These are phyloP conservation scores for Equus quagga DNA, from an alignment of 2,113 vertebrate genomes.

Conservation along the genomic window DNA sequence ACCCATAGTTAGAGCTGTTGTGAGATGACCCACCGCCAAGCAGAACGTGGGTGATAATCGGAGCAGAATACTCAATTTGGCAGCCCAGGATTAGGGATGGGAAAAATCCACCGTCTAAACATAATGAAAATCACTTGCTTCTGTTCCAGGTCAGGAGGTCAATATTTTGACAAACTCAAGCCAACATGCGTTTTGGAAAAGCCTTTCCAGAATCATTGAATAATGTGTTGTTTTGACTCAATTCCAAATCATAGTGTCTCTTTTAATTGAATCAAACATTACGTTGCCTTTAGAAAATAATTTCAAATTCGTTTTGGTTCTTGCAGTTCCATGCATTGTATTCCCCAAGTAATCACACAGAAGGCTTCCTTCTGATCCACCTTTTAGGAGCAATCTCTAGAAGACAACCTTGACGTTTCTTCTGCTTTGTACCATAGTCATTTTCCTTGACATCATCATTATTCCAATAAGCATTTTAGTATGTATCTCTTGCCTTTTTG, in stretches of 20 bases:
- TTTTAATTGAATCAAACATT: slow-evolving; percentile 86
- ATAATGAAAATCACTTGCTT: slow-evolving; percentile 80
- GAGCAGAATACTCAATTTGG: slow-evolving; percentile 77
- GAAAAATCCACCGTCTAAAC: slow-evolving; percentile 34
- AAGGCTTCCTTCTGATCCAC: slow-evolving; percentile 70
- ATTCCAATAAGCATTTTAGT: background rate
- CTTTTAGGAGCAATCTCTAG: slow-evolving; percentile 66
- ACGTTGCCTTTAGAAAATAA: slow-evolving; percentile 84
- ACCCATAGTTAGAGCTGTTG: slow-evolving; percentile 13
- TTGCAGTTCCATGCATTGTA: slow-evolving; percentile 71
- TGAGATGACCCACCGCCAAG: slow-evolving; percentile 43
- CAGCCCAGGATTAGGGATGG: slow-evolving; percentile 34
- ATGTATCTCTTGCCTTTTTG: background rate
- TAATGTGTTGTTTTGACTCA: slow-evolving; percentile 83
- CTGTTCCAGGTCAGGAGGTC: slow-evolving; percentile 84
- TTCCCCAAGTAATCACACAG: slow-evolving; percentile 72
- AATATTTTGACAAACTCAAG: slow-evolving; percentile 81
- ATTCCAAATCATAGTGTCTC: slow-evolving; percentile 81
- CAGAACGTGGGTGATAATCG: slow-evolving; percentile 68
- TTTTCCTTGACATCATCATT: background rate
- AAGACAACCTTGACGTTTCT: slow-evolving; percentile 13
- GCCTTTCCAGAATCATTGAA: slow-evolving; percentile 79
- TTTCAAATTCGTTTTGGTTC: slow-evolving; percentile 68
- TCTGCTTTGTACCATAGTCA: background rate
- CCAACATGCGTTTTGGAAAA: slow-evolving; percentile 82